A percentile compares a stretch with the other conserved stretches of the same genome.
Conservation (phyloP, 2,888 invertebrate species). For the Dryadula phaetusa region DNA sequence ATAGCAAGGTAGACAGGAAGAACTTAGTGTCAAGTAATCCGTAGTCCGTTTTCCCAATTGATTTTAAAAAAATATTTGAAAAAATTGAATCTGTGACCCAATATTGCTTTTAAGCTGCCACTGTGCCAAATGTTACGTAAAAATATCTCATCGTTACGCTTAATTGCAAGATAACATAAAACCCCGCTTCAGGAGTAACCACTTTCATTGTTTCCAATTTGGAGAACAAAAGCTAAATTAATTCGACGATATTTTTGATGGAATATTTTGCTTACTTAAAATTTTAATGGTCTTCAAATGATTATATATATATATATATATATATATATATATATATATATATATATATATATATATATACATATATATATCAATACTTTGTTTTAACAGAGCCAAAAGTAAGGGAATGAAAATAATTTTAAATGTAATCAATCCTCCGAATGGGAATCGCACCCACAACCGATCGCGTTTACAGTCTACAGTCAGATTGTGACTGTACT, state of each 20-base stretch:
- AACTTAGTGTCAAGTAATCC: too few species aligned
- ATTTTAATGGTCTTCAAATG: not conserved
- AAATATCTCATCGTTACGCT: not conserved
- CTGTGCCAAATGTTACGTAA: not conserved
- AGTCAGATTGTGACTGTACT: too few species aligned
- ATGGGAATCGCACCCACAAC: too few species aligned
- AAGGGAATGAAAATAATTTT: too few species aligned
- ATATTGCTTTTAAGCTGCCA: not conserved
- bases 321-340: not conserved
- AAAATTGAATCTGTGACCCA: not conserved
- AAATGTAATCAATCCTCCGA: too few species aligned
- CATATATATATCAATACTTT: too few species aligned
- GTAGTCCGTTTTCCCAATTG: too few species aligned
- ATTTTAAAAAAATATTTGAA: too few species aligned
- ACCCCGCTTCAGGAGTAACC: not conserved
- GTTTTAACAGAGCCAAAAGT: too few species aligned
- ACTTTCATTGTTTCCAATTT: constrained; percentile 21
- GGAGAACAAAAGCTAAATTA: constrained; percentile 14
- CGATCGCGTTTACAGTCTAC: too few species aligned
- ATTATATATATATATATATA: not conserved
- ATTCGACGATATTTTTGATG: constrained; percentile 25
- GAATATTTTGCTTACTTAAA: constrained; percentile 12
- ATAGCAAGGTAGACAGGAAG: too few species aligned
- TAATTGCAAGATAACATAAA: constrained; percentile 13
- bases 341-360: not conserved